Evolutionary conservation across 2,113 vertebrate genomes (phyloP), one percentile per base, ranked within the genome.

Genomic region (Rana temporaria): DNA sequence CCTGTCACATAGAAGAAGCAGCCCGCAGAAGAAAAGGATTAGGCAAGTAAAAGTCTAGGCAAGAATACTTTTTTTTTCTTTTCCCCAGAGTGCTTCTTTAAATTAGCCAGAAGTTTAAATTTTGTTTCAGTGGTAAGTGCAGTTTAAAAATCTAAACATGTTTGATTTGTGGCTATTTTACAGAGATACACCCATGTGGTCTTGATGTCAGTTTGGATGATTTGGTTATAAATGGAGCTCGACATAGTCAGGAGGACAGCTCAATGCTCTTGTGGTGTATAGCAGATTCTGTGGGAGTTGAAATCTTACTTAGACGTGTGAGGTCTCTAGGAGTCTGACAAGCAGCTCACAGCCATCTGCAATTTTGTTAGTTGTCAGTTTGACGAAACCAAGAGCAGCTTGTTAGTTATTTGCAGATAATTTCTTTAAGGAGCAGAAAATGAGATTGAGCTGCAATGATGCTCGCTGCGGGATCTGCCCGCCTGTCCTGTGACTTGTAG

Each of bases 311-410:
- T 86, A 78, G 81, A 88, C 84, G 87, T 89, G 88, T 84, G 87
- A 91, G 88, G 85, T 89, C 88, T 88, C 86, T 20, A 7, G 2
- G 85, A 89, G 87, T 91, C 92, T 93, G 91, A 94, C 92, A 91
- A 91, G 91, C 92, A 91, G 92, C 90, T 88, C 74, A 3, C 17
- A 89, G 85, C 87, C 77, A 57, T 89, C 85, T 90, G 88, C 88
- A 88, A 85, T 90, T 92, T 91, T 90, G 86, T 91, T 87, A 87
- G 89, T 90, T 87, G 91, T 92, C 91, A 92, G 80, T 90, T 92
- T 92, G 91, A 92, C 90, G 89, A 82, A 90, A 93, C 78, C 91
- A 93, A 93, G 94, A 88, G 84, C 89, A 89, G 90, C 82, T 62
- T 84, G 88, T 88, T 89, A 85, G 88, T 87, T 92, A 89, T 89